Conservation (phyloP, 2,888 invertebrate species). For the Lasiommata megera region DNA sequence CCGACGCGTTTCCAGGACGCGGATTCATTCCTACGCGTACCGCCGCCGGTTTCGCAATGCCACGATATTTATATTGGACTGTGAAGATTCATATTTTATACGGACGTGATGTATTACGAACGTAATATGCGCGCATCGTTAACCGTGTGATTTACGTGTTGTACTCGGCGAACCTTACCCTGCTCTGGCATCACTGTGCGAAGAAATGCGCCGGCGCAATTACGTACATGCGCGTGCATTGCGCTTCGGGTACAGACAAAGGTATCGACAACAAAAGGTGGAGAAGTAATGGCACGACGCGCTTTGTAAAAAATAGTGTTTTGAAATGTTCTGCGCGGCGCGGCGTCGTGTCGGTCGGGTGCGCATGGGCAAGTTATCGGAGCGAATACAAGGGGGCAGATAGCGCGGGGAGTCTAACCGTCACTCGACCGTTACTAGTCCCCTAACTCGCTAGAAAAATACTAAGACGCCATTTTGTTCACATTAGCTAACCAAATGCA, state of each 20-base stretch:
- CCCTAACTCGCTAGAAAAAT: slow-evolving; percentile 77
- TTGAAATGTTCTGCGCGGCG: slow-evolving; percentile 71
- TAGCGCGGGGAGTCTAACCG: slow-evolving; percentile 80
- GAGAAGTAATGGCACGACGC: slow-evolving; percentile 62
- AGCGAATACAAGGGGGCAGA: slow-evolving; percentile 81
- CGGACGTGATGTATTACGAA: slow-evolving; percentile 50
- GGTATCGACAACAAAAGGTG: slow-evolving; percentile 42
- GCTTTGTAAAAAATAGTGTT: slow-evolving; percentile 59
- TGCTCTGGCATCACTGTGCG: slow-evolving; percentile 44
- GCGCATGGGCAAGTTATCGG: slow-evolving; percentile 81
- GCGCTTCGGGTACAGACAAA: slow-evolving; percentile 48
- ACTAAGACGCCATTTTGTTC: slow-evolving; percentile 72
- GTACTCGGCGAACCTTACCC: slow-evolving; percentile 60
- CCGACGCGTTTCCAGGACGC: slow-evolving; percentile 19
- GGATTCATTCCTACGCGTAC: slow-evolving; percentile 24
- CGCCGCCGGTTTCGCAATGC: slow-evolving; percentile 27
- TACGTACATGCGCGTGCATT: slow-evolving; percentile 47
- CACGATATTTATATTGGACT: slow-evolving; percentile 29
- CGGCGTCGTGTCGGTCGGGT: slow-evolving; percentile 76
- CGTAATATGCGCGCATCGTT: slow-evolving; percentile 68
- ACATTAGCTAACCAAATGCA: slow-evolving; percentile 49
- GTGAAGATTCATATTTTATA: slow-evolving; percentile 49
- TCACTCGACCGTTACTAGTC: slow-evolving; percentile 78
- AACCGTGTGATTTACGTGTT: slow-evolving; percentile 64
- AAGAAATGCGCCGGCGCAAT: slow-evolving; percentile 38